Evolutionary conservation across 1,140 invertebrate species (phyloP).

Genomic region (Vollenhovia emeryi): DNA sequence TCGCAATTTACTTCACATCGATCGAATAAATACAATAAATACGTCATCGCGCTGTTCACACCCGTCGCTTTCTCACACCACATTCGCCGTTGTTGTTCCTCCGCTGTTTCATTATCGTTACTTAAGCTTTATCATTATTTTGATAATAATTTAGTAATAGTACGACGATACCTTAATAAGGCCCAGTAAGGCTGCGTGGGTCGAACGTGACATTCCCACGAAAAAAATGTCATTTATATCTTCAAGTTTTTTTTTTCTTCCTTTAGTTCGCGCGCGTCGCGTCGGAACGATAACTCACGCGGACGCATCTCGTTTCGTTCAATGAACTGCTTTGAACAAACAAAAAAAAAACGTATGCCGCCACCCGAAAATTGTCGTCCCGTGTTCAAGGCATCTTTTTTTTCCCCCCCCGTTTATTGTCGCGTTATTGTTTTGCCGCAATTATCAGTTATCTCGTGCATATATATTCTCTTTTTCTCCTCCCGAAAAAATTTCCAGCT

Average conservation of each 20-base stretch:
- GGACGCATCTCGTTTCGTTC: background rate
- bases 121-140: constrained; percentile 73
- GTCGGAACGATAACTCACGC: constrained; percentile 16
- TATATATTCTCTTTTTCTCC: background rate
- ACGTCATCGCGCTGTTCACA: background rate
- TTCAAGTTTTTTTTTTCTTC: constrained; percentile 1
- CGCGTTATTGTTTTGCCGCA: constrained; percentile 65
- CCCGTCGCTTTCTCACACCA: background rate
- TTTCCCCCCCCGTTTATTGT: constrained; percentile 67
- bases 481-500: background rate
- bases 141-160: constrained; percentile 82
- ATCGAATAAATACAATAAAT: constrained; percentile 12
- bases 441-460: background rate
- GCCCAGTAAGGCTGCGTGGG: constrained; percentile 85
- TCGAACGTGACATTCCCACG: constrained; percentile 80
- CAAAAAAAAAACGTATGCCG: background rate
- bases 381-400: constrained; percentile 39
- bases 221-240: constrained; percentile 75
- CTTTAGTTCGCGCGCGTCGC: constrained; percentile 21
- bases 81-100: constrained; percentile 32
- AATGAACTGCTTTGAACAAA: background rate
- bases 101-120: constrained; percentile 68
- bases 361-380: constrained; percentile 15
- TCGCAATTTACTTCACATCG: background rate
- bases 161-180: constrained; percentile 85